Conservation (phyloP, 2,888 invertebrate species). For the Conomelus anceps region DNA sequence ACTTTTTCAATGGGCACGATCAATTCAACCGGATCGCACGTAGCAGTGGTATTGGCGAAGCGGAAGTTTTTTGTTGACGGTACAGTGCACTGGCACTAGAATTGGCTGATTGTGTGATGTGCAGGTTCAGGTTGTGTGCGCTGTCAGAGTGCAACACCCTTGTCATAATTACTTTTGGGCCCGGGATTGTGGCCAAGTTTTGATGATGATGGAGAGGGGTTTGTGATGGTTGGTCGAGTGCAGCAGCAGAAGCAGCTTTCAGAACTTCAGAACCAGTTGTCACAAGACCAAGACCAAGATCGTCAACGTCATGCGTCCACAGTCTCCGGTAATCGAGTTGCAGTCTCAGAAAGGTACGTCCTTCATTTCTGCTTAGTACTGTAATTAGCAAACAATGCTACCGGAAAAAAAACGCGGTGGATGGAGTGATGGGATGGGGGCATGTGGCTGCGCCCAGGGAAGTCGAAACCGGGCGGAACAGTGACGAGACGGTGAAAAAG, state of each 20-base stretch:
- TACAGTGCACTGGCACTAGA: not conserved
- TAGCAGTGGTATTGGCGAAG: not conserved
- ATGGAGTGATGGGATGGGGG: not conserved
- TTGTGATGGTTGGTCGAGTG: not conserved
- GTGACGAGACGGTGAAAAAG: not conserved
- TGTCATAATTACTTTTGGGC: not conserved
- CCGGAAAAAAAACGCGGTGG: not conserved
- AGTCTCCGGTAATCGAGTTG: not conserved
- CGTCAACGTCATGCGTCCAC: not conserved
- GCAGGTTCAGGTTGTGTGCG: not conserved
- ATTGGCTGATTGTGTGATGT: not conserved
- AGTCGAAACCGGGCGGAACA: too few relatives aligned
- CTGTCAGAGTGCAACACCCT: not conserved
- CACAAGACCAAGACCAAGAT: not conserved
- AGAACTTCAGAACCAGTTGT: not conserved
- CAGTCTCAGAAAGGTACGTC: too few relatives aligned
- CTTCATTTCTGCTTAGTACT: slow-evolving; percentile 18
- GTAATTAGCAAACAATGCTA: slow-evolving; percentile 29
- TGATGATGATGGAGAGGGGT: not conserved
- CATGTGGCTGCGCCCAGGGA: not conserved
- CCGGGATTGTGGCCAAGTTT: not conserved
- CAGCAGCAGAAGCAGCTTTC: too few relatives aligned
- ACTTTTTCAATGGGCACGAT: not conserved
- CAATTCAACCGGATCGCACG: not conserved
- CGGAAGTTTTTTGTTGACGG: not conserved